Evolutionary conservation across 2,888 invertebrate genomes (phyloP), one percentile per base, ranked within the genome.

Genomic region (Notocelia uddmanniana): DNA sequence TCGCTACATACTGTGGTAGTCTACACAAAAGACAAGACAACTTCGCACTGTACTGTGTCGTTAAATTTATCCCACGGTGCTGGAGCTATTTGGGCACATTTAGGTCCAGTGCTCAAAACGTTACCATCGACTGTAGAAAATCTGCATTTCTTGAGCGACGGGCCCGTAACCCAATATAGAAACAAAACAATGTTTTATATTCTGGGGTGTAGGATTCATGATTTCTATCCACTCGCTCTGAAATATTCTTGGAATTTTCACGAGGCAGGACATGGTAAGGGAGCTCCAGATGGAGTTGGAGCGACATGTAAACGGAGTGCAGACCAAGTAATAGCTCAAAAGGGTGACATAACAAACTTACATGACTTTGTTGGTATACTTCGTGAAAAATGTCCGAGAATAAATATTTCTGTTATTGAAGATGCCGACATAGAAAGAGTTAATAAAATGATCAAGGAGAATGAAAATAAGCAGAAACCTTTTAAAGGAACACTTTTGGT

Each of bases 1-100:
- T 34, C 63, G 6, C 18, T 63, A 10, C 63, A 63, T 37, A 63
- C 63, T n/a, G 48, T 50, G 50, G 62, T 62, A 9, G 26, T 62
- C 11, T 62, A 62, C 62, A 11, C 19, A 3, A 62, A 31, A 18
- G 50, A 62, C 6, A 13, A 26, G 41, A 21, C 13, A 23, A 45
- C 60, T 19, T 60, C 45, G 1, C 60, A 60, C 3, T 60, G 60
- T n/a, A 60, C 60, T 60, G 23, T 60, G 45, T 60, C 60, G 2
- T 45, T 23, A 23, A 60, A 60, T 60, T 45, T 60, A 23, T 13
- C 60, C 26, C 60, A 60, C 13, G n/a, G n/a, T n/a, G 60, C 60
- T 23, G 60, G 60, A 48, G 60, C 60, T 9, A 60, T 45, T 45
- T 60, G 60, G 60, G 60, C 60, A 21, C 60, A 60, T 45, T 23